Evolutionary conservation across 2,113 vertebrate species (phyloP), one percentile per base, ranked within the genome.

Genomic region (Cnemophilus loriae): DNA sequence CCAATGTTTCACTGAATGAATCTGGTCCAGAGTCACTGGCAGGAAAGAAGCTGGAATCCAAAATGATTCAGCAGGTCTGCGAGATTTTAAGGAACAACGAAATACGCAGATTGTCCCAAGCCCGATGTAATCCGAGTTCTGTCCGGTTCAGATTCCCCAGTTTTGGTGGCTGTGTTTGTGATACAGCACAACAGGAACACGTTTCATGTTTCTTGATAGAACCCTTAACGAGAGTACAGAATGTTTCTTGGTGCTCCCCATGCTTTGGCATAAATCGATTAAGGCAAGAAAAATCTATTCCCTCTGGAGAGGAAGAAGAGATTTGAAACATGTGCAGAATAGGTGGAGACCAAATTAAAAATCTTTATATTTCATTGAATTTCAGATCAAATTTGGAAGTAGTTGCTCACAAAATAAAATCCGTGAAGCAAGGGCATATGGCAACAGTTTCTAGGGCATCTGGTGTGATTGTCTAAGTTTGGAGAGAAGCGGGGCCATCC

Each of bases 211-310:
- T 89, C 90, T 89, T 68, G 69, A 82, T 27, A 67, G 95, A 89
- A 75, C 41, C 64, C 44, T 89, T 89, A 77, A 63, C 5, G 5
- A 87, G 92, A 87, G 95, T 84, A 94, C 95, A 96, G 64, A 95
- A 82, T 76, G 95, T 97, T 95, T 96, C 95, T 76, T 82, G 75
- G 74, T 82, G 81, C 60, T 93, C 19, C 52, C 84, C 87, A 56
- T 82, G 92, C 87, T 87, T 71, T 90, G 94, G 81, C 84, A 37
- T 91, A 91, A 95, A 75, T 79, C 79, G 92, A 96, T 94, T 71
- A 96, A 78, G 69, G 74, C 69, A 84, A 89, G 81, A 75, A 78
- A 91, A 93, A 87, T 78, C 92, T 70, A 90, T 91, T 93, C 52
- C 64, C 32, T 47, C 63, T 27, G 39, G 89, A 59, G 75, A 76